Base-by-base conservation (phyloP, 2,113 vertebrate genomes). In the Oriolus oriolus region DNA sequence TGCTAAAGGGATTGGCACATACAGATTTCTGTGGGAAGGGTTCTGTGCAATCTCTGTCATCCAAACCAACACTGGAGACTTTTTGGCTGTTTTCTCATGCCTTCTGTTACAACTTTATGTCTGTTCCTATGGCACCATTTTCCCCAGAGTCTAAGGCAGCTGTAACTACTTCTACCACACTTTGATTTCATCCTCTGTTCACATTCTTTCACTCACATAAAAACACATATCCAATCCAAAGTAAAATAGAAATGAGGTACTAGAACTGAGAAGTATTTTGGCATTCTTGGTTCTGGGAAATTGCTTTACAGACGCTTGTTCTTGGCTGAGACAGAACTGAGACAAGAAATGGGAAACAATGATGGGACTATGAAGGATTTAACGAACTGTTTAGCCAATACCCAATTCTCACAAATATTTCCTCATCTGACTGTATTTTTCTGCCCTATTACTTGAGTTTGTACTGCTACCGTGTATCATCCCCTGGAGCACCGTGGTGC, bases 1-100 rank as follows among this genome's bases (percentile, higher is more conserved):
- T 33, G 75, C 47, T 96, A 63, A 82, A 87, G 61, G 88, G 57
- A 54, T 64, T 45, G 18, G 68, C 60, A 59, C 12, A 5, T 47
- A 80, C 8, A 15, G 31, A 82, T 95, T 94, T 95, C 93, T 90
- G 89, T 95, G 79, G 91, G 93, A 94, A 95, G 76, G 69, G 54
- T 47, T 87, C 69, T 65, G 24, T 76, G 39, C n/a, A 77, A 16
- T 80, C 63, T 81, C 53, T 74, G 56, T 78, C 81, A 89, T 88
- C 78, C 50, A 84, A 86, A 94, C 44, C 57, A 93, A 53, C 73
- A 68, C 60, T 64, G 44, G 79, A 90, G 41, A 94, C 45, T 45
- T 95, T 90, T 61, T 87, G 82, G 69, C 74, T 94, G 37, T 92
- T 94, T 95, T 56, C 50, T 94, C 59, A 28, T 47, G 83, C 89